Evolutionary conservation across 1,140 invertebrate genomes (phyloP).

Genomic region (Araneus ventricosus): DNA sequence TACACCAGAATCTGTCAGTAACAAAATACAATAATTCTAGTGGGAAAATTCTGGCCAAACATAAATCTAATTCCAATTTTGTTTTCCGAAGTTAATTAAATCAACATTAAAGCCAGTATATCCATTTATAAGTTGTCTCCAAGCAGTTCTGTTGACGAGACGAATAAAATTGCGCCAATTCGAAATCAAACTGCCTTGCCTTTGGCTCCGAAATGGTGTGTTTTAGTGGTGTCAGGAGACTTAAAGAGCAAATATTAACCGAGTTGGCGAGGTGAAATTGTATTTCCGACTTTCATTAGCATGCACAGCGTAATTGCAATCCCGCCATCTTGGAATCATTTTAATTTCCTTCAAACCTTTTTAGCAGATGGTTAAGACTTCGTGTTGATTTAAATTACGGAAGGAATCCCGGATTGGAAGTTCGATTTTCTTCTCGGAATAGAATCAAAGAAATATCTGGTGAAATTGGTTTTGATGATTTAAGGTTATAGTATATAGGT

Average conservation of each 20-base stretch:
- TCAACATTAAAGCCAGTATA: background rate
- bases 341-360: slow-evolving; percentile 14
- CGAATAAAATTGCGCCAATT: background rate
- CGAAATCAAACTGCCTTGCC: background rate
- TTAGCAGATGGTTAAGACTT: background rate
- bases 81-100: slow-evolving; percentile 21
- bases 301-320: background rate
- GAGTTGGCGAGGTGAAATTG: slow-evolving; percentile 16
- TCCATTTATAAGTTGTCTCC: background rate
- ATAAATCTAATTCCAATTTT: too few relatives aligned
- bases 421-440: background rate
- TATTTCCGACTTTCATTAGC: background rate
- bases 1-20: too few relatives aligned
- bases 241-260: slow-evolving; percentile 8
- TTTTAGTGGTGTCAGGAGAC: background rate
- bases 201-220: background rate
- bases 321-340: background rate
- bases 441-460: background rate
- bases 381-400: slow-evolving; percentile 10
- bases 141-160: background rate
- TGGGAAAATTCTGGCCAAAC: too few relatives aligned
- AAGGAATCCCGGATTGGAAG: background rate
- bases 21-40: too few relatives aligned
- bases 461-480: background rate
- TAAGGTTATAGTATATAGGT: too few relatives aligned